Evolutionary conservation across 2,113 vertebrate genomes (phyloP), one percentile per base, ranked within the genome.

Genomic region (Enhydra lutris): DNA sequence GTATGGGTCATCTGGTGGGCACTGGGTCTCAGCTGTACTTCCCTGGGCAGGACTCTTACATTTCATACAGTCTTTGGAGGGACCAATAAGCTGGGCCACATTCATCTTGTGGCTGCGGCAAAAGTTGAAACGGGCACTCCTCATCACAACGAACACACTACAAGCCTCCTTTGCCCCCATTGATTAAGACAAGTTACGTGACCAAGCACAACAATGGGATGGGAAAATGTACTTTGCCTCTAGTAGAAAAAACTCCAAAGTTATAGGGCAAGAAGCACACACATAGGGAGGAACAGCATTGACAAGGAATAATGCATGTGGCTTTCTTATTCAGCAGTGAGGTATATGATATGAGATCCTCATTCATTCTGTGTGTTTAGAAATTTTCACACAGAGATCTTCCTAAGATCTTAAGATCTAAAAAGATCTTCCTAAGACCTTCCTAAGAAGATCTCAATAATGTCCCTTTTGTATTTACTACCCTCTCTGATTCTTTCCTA

Each of bases 261-360:
- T 2, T 45, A 18, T 42, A 63, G 4, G 18, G 2, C n/a, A 18
- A 84, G 26, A 52, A 45, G 18, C 4, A 34, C 23, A 42, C 17
- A 34, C 1, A 11, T 4, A 39, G 11, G 34, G 45, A 45, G 10
- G 6, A 24, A 7, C 2, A 15, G 15, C 1, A 0, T 20, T 59
- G 39, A 10, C 3, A 12, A 65, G 2, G 10, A 26, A 2, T 6
- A 24, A 24, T 7, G 6, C 4, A 23, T 2, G 3, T 5, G 20
- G 23, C 2, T 2, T 61, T 17, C 12, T 42, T 34, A 10, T 26
- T 52, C 7, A 18, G 42, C 34, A 34, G 7, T 42, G 36, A 20
- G 15, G 34, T 36, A 15, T 18, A 31, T 47, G 7, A 79, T 0
- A 71, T 1, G 1, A 1, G 24, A 34, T 67, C 36, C 47, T 61